Evolutionary conservation across 37 sponge, comb jelly and placozoan species (phyloP).

Genomic region (Mnemiopsis leidyi): DNA sequence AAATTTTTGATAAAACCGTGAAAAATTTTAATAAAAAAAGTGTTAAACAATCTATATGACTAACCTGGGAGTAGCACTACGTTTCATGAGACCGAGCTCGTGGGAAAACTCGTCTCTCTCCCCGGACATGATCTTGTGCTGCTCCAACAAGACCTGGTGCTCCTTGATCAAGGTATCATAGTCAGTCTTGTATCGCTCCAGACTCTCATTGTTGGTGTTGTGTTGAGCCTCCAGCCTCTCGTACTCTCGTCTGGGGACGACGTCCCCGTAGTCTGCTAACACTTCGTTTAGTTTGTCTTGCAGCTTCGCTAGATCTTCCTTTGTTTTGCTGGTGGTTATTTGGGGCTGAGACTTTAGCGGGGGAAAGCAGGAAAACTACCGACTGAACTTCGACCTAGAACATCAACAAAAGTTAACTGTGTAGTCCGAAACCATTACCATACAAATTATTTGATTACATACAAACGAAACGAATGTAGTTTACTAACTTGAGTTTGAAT

Average conservation of each 20-base stretch:
- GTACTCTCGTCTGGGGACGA: slow-evolving; percentile 89
- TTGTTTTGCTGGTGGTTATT: slow-evolving; percentile 13
- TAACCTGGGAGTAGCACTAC: slow-evolving; percentile 85
- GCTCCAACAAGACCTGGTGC: slow-evolving; percentile 68
- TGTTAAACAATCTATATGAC: no score
- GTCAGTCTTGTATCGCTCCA: slow-evolving; percentile 53
- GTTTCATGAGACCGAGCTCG: slow-evolving; percentile 69
- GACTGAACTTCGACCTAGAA: no score
- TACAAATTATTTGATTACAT: background rate
- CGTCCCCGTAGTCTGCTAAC: slow-evolving; percentile 95
- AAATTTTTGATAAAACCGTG: no score
- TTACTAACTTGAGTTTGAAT: slow-evolving; percentile 58
- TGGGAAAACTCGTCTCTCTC: slow-evolving; percentile 69
- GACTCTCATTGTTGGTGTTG: slow-evolving; percentile 62
- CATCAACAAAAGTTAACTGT: no score
- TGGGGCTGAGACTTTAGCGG: no score
- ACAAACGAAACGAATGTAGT: background rate
- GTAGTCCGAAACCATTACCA: no score
- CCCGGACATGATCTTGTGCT: slow-evolving; percentile 69
- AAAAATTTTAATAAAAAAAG: no score
- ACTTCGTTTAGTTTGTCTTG: slow-evolving; percentile 72
- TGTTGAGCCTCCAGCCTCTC: slow-evolving; percentile 74
- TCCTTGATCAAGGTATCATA: slow-evolving; percentile 1
- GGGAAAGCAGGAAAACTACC: no score
- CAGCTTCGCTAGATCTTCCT: slow-evolving; percentile 51